A percentile compares a stretch with the other conserved stretches of the same genome.
phyloP scores from a whole-genome alignment of 2,113 vertebrate species.

The Clarias gariepinus region DNA sequence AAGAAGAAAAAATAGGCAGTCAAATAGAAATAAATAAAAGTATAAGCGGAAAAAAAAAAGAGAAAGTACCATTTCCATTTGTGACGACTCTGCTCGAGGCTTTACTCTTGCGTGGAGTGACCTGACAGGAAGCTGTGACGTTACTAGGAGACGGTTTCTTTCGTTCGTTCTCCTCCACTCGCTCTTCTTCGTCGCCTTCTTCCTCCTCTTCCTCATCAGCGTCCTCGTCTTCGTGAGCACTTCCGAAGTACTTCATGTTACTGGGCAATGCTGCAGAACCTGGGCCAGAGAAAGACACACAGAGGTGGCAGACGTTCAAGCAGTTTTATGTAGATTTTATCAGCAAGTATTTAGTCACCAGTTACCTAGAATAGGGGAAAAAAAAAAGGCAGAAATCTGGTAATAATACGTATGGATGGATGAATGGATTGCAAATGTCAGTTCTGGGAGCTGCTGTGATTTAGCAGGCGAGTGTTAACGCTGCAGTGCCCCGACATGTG shows the following conservation, averaged over 20 bases:
- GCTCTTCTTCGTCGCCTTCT: conserved; percentile 75
- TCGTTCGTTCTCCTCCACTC: conserved; percentile 27
- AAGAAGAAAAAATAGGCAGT: neutral
- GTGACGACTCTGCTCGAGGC: conserved; percentile 72
- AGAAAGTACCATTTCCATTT: conserved; percentile 80
- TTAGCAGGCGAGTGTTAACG: neutral
- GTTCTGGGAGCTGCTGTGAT: neutral
- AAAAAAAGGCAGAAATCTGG: neutral
- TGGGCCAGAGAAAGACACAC: conserved; percentile 49
- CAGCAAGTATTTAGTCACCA: neutral
- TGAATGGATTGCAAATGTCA: no score
- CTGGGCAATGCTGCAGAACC: conserved; percentile 87
- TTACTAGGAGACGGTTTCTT: conserved; percentile 74
- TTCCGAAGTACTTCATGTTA: conserved; percentile 88
- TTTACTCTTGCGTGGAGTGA: conserved; percentile 83
- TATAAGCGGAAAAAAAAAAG: neutral
- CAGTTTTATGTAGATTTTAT: neutral
- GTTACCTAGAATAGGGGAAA: neutral
- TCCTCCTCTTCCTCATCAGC: conserved; percentile 65
- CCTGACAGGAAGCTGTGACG: conserved; percentile 81
- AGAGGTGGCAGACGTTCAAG: conserved; percentile 8
- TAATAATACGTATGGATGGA: neutral
- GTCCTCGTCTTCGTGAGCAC: conserved; percentile 83
- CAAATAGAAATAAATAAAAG: neutral
- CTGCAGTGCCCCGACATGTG: neutral